Base-by-base conservation (phyloP, 2,113 vertebrate species). In the Periophthalmodon schlosseri region DNA sequence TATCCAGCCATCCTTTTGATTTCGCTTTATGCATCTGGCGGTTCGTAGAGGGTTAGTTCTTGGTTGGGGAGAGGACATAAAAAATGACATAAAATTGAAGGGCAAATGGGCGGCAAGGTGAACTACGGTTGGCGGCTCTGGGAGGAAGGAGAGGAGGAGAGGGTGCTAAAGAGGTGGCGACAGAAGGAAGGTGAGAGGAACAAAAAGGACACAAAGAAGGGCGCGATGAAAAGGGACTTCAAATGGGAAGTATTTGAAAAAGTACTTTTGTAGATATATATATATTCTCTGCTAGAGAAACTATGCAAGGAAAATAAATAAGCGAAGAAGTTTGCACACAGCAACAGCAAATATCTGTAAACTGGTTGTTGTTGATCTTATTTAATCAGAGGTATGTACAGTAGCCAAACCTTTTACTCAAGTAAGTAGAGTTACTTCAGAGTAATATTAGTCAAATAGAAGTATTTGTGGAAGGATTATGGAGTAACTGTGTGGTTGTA, bases 71-170 rank as follows among this genome's bases (percentile, higher is more conserved):
- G 76, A 75, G 71, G 78, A 74, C 69, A 72, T 15, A 65, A 67
- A 78, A 87, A 86, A 77, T 85, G 85, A 70, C 81, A 76, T 14
- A 21, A 72, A 72, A 83, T 70, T 46, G 8, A 68, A 54, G 79
- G 77, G 79, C 56, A 84, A 75, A 73, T 49, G 9, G 50, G 65
- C 69, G 84, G 78, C 81, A 79, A 86, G 77, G 83, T 87, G 87
- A 87, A 84, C 80, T 84, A 78, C 47, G 24, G 60, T 52, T 63
- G 76, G 68, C 68, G 61, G 76, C 28, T 69, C 76, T 72, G 75
- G 44, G 82, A 84, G 70, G 69, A 77, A 65, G 72, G 72, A 82
- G 63, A 66, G 65, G 72, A 61, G 63, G 60, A 69, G 49, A 66
- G 70, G 65, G 74, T 39, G 82, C 16, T 68, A 82, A 84, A 84